Evolutionary conservation across 1,140 invertebrate species (phyloP), one percentile per base, ranked within the genome.

Genomic region (Leucophenga varia): DNA sequence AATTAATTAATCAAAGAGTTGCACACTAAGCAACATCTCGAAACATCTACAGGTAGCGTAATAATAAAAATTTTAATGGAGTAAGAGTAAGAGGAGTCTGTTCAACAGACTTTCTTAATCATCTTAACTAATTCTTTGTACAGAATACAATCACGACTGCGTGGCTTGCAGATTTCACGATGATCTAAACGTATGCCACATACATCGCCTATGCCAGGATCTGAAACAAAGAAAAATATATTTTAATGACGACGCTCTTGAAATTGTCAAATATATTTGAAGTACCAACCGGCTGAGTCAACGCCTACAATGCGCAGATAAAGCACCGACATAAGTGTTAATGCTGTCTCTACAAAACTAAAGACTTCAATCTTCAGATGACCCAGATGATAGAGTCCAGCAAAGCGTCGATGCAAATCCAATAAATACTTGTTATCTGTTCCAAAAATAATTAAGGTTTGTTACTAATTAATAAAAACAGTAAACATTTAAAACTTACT

Each of bases 121-220:
- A 86, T 68, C 41, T 78, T 73, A 39, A 82, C 76, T 32, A 86
- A 73, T 69, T 86, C 81, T 52, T 77, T 76, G 68, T 88, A 88
- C 2, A 88, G 69, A 49, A 84, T 81, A 54, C 85, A 87, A 36
- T 79, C 69, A 9, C 85, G 75, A 39, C 81, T 81, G 14, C 82
- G 79, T 0, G 85, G 85, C 61, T 88, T 88, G 74, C 85, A 87
- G 48, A 87, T 86, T 71, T 87, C 83, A 17, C 84, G 69, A 70
- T 87, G 85, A 70, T 87, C 85, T 36, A 87, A 75, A 0, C 81
- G 81, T 19, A 86, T 83, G 10, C 82, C 84, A 49, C 80, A 82
- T 28, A 85, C 76, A 17, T 79, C 76, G 2, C 85, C 86, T 34
- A 86, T 78, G 16, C 83, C 84, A 1, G 84, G 82, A 79, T 87